Evolutionary conservation across 1,140 invertebrate species (phyloP).

Genomic region (Oncopeltus fasciatus): DNA sequence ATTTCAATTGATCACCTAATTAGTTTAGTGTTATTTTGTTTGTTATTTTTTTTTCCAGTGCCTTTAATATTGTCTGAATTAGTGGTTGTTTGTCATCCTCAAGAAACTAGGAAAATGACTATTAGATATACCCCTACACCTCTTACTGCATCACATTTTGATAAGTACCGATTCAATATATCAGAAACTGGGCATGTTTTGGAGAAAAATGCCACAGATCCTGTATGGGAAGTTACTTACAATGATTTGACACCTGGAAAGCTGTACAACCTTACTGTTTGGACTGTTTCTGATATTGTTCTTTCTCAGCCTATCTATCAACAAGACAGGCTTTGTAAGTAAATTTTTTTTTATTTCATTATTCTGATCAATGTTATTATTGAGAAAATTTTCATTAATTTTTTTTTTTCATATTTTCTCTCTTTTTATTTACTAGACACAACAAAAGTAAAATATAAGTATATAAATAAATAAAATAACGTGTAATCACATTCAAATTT

Average conservation of each 20-base stretch:
- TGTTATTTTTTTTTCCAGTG: conserved; percentile 41
- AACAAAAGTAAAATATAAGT: neutral
- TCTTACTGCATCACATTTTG: conserved; percentile 55
- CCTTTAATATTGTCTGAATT: conserved; percentile 83
- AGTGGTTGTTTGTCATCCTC: conserved; percentile 64
- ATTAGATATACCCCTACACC: conserved; percentile 73
- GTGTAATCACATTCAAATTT: too few relatives aligned
- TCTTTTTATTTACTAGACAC: neutral
- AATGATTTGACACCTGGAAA: conserved; percentile 58
- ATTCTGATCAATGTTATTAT: neutral
- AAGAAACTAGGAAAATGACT: conserved; percentile 50
- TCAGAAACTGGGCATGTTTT: conserved; percentile 42
- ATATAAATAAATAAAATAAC: too few relatives aligned
- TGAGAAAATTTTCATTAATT: neutral
- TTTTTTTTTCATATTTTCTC: neutral
- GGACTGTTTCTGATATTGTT: conserved; percentile 73
- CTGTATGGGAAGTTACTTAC: conserved; percentile 68
- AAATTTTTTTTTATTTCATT: conserved; percentile 1
- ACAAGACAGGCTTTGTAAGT: conserved; percentile 66
- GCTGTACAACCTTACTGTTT: conserved; percentile 81
- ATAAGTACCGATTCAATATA: conserved; percentile 68
- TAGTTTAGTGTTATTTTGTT: too few relatives aligned
- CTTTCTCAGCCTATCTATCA: conserved; percentile 66
- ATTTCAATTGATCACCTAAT: too few relatives aligned
- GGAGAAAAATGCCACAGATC: conserved; percentile 59